phyloP scores from a whole-genome alignment of 2,797 vertebrate genomes.

The Trichosurus vulpecula region DNA sequence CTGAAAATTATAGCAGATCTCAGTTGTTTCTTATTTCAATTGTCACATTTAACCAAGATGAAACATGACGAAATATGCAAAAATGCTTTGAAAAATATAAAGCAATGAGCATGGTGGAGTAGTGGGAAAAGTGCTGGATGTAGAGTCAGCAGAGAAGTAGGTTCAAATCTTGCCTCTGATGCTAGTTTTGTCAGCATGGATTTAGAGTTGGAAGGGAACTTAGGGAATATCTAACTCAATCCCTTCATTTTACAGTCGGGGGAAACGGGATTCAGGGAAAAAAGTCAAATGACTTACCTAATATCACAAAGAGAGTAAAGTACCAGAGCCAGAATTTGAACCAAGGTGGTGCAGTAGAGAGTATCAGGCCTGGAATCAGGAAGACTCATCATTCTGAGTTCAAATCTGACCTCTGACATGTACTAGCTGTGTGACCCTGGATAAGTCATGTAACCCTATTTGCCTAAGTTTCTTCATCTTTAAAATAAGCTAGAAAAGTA shows the following conservation, averaged over 20 bases:
- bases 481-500: neutral
- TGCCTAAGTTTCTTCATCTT: neutral
- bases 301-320: neutral
- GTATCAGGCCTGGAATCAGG: neutral
- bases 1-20: neutral
- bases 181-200: neutral
- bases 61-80: neutral
- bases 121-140: neutral
- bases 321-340: neutral
- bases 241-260: neutral
- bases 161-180: neutral
- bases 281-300: neutral
- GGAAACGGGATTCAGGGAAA: neutral
- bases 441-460: neutral
- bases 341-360: neutral
- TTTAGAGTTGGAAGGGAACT: neutral
- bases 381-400: neutral
- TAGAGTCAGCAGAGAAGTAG: neutral
- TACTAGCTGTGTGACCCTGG: neutral
- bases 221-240: neutral
- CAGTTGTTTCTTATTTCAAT: constrained; percentile 5
- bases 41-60: neutral
- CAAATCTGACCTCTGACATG: neutral
- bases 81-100: neutral
- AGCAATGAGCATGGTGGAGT: neutral